Evolutionary conservation across 1,140 invertebrate genomes (phyloP), one percentile per base, ranked within the genome.

Genomic region (Drosophila simulans): DNA sequence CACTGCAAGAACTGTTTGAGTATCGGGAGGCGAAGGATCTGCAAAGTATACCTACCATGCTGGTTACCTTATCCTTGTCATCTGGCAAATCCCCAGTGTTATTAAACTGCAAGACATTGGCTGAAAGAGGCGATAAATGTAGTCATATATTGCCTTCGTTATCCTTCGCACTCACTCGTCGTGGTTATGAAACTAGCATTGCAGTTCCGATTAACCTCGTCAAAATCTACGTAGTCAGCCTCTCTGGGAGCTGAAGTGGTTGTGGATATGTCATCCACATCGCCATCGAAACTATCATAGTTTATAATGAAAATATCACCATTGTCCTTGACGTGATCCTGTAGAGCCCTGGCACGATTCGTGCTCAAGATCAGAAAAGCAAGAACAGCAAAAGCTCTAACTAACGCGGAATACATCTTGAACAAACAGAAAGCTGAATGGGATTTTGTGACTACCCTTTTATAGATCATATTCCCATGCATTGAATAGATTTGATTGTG

Each of bases 161-260:
- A 27, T 15, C 4, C 5, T 5, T 15, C 2, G 11, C 22, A 84
- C 79, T 85, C 70, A 92, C 91, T 76, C 25, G 64, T 59, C 15
- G 91, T 51, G 17, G 80, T 92, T 22, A 85, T 74, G 59, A 92
- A 92, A 70, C 89, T 91, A 0, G 80, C 43, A 76, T 92, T 92
- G 48, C 91, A 92, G 1, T 39, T 37, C 0, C 58, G 60, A 31
- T 55, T 62, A 7, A 92, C 45, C 7, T 74, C 77, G 27, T 90
- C 71, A 1, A 90, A 77, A 74, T 92, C 83, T 46, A 90, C 53
- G 39, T 43, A 86, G n/a, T 52, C 59, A 5, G 51, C 35, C 17
- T 71, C 71, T 31, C 39, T 62, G 10, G 83, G 53, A 13, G 53
- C 65, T 46, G 27, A 7, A 5, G 83, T 86, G 1, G 83, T 86